A percentile compares a stretch with the other conserved stretches of the same genome.
phyloP scores from a whole-genome alignment of 2,888 invertebrate genomes.

The Actias luna region DNA sequence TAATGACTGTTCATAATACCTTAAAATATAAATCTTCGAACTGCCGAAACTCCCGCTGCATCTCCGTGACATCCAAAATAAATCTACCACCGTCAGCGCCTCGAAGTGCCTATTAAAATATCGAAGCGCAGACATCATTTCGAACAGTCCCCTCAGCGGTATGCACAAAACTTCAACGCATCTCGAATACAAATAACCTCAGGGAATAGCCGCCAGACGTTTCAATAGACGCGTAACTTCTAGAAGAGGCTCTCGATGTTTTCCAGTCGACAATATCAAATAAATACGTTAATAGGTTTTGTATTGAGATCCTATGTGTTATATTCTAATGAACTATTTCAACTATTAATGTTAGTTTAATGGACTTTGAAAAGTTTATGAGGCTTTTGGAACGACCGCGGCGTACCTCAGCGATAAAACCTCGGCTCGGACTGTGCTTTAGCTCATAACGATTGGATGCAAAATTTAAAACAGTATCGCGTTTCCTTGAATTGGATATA shows the following conservation, averaged over 20 bases:
- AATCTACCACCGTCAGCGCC: conserved; percentile 36
- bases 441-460: too few relatives aligned
- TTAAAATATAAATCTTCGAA: conserved; percentile 1
- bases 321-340: too few relatives aligned
- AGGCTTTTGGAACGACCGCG: too few relatives aligned
- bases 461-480: too few relatives aligned
- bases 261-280: neutral
- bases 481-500: too few relatives aligned
- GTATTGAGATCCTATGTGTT: too few relatives aligned
- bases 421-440: too few relatives aligned
- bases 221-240: conserved; percentile 16
- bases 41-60: neutral
- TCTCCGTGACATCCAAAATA: conserved; percentile 21
- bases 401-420: too few relatives aligned
- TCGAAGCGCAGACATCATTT: conserved; percentile 56
- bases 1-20: too few relatives aligned
- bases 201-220: conserved; percentile 44
- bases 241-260: conserved; percentile 27
- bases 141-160: conserved; percentile 62
- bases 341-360: too few relatives aligned
- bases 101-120: conserved; percentile 67
- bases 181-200: conserved; percentile 71
- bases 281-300: neutral
- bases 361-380: too few relatives aligned
- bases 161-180: conserved; percentile 66